Conservation (phyloP, 1,140 invertebrate species). For the Marisa cornuarietis region DNA sequence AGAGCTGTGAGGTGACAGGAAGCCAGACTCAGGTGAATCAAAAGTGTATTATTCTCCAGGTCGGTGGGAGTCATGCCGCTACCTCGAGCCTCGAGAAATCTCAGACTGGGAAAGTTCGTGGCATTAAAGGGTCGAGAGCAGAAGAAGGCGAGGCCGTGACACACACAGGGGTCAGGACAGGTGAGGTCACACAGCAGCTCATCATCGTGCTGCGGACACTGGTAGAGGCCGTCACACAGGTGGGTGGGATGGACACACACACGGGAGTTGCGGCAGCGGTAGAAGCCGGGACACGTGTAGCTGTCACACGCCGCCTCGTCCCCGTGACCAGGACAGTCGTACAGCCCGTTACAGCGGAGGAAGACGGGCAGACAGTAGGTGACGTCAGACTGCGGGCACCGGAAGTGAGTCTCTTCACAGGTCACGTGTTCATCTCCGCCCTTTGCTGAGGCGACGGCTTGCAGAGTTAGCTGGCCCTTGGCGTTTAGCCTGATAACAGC, state of each 20-base stretch:
- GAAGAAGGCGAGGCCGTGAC: conserved; percentile 17
- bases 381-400: conserved; percentile 1
- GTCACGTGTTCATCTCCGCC: background rate
- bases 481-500: background rate
- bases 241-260: conserved; percentile 22
- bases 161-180: conserved; percentile 20
- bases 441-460: too few relatives aligned
- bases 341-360: conserved; percentile 26
- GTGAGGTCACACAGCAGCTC: conserved; percentile 25
- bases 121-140: background rate
- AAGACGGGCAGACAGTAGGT: conserved; percentile 20
- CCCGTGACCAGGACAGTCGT: conserved; percentile 22
- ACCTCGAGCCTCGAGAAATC: conserved; percentile 8
- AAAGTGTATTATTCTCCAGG: background rate
- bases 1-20: background rate
- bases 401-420: conserved; percentile 21
- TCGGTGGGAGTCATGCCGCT: background rate
- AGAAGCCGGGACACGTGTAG: conserved; percentile 10
- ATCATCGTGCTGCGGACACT: conserved; percentile 28
- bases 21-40: conserved; percentile 15
- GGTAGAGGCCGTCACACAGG: conserved; percentile 26
- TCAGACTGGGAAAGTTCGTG: background rate
- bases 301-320: conserved; percentile 20
- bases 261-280: conserved; percentile 15
- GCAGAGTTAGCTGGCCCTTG: background rate